Conservation (phyloP, 2,888 invertebrate genomes). For the Melanchra persicariae region DNA sequence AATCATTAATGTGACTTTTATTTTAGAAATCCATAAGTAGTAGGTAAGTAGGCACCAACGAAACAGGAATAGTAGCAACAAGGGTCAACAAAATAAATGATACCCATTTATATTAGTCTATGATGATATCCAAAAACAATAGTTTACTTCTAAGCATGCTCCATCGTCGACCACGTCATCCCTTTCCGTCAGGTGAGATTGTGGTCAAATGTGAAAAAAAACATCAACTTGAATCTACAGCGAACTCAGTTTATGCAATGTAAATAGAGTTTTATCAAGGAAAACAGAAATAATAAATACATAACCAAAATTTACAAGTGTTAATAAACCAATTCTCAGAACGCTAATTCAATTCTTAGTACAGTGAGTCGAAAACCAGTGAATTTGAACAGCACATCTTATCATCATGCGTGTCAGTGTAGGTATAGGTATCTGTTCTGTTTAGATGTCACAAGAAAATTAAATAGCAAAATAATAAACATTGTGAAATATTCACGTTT, state of each 20-base stretch:
- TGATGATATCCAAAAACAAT: no score
- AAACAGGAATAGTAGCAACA: no score
- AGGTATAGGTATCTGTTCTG: not conserved
- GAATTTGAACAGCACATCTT: not conserved
- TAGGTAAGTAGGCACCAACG: no score
- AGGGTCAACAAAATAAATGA: no score
- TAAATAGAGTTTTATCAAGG: not conserved
- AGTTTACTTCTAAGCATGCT: no score
- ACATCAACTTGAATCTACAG: no score
- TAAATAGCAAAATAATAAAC: not conserved
- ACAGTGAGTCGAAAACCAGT: not conserved
- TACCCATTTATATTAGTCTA: no score
- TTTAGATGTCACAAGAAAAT: not conserved
- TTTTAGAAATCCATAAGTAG: not conserved
- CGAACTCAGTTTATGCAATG: no score
- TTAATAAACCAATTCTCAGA: conserved; percentile 20
- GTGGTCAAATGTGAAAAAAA: no score
- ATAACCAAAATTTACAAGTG: not conserved
- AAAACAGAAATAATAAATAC: conserved; percentile 6
- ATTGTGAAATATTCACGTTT: conserved; percentile 21
- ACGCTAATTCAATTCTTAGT: conserved; percentile 13
- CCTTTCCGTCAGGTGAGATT: no score
- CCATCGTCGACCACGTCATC: no score
- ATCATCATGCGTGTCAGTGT: no score
- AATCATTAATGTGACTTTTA: not conserved